phyloP scores from a whole-genome alignment of 2,113 vertebrate genomes.

The Leptodactylus fuscus region DNA sequence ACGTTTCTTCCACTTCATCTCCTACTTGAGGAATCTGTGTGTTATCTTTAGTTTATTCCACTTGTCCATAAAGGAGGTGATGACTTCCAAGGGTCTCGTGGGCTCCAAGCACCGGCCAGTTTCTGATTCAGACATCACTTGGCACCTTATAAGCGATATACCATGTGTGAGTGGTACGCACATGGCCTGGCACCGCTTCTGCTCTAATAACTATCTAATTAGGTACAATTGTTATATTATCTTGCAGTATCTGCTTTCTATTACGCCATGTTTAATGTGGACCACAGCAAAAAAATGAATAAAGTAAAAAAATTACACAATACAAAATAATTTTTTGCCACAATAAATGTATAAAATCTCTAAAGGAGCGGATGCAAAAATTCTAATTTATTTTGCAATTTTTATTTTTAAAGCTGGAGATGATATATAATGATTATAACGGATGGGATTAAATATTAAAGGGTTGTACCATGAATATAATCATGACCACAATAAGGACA shows the following conservation, averaged over 20 bases:
- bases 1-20: conserved; percentile 56
- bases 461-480: too few species aligned
- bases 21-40: conserved; percentile 51
- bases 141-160: conserved; percentile 37
- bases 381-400: too few species aligned
- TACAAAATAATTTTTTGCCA: too few species aligned
- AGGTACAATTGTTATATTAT: conserved; percentile 22
- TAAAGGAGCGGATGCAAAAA: too few species aligned
- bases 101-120: not conserved
- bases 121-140: conserved; percentile 38
- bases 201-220: conserved; percentile 16
- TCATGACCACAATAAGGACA: too few species aligned
- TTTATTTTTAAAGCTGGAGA: too few species aligned
- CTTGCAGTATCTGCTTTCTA: not conserved
- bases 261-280: not conserved
- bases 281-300: not conserved
- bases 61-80: conserved; percentile 51
- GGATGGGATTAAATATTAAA: too few species aligned
- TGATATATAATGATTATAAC: too few species aligned
- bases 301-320: not conserved
- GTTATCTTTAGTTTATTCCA: conserved; percentile 51
- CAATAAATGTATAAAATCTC: not conserved
- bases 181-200: conserved; percentile 10
- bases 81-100: conserved; percentile 39
- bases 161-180: not conserved